A percentile compares a stretch with the other conserved stretches of the same genome.
phyloP scores from a whole-genome alignment of 1,140 invertebrate genomes.

The Micrasema longulum region DNA sequence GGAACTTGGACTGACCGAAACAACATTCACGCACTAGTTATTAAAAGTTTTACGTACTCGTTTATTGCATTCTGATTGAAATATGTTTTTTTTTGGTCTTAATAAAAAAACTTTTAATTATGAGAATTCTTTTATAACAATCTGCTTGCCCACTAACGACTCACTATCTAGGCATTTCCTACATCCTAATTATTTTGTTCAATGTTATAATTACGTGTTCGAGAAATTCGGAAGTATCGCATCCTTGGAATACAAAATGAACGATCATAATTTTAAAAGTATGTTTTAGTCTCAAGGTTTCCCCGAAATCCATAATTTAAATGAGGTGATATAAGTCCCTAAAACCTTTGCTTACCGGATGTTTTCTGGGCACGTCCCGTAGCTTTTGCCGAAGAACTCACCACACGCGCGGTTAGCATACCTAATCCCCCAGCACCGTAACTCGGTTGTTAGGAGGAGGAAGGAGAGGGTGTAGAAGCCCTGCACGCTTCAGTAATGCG shows the following conservation, averaged over 20 bases:
- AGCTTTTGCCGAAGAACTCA: slow-evolving; percentile 17
- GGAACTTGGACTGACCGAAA: slow-evolving; percentile 9
- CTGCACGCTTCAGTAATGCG: slow-evolving; percentile 7
- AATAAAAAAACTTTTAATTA: no score
- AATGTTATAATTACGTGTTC: no score
- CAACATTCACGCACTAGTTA: not conserved
- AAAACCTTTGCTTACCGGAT: slow-evolving; percentile 16
- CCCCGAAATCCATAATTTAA: not conserved
- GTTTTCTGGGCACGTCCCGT: slow-evolving; percentile 27
- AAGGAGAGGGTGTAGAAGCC: slow-evolving; percentile 4
- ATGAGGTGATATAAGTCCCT: slow-evolving; percentile 5
- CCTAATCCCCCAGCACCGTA: not conserved
- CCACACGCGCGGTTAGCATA: slow-evolving; percentile 34
- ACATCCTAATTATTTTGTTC: not conserved
- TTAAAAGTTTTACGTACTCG: not conserved
- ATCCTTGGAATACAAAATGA: no score
- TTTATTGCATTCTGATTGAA: no score
- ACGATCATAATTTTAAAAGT: no score
- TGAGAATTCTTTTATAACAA: no score
- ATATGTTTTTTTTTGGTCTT: no score
- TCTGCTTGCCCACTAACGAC: not conserved
- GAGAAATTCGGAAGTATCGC: no score
- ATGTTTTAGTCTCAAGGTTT: no score
- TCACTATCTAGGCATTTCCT: slow-evolving; percentile 13
- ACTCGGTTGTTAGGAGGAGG: not conserved